Base-by-base conservation (phyloP, 1,140 invertebrate genomes). In the Cotesia typhae region DNA sequence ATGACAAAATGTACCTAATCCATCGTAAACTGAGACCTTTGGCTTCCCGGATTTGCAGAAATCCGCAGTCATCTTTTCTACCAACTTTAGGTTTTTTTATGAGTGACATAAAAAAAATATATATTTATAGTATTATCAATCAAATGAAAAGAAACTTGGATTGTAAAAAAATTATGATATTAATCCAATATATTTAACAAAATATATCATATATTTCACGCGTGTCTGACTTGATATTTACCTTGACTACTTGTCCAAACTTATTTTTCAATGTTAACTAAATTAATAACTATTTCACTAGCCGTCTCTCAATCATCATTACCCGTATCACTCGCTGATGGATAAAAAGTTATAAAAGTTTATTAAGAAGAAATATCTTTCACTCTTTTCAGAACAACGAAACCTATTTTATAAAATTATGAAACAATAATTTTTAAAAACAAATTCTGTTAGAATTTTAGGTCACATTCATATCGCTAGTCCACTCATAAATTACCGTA, bases 1-100 rank as follows among this genome's bases (percentile, higher is more conserved):
- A 75, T 75, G 74, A 75, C 74, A 75, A 75, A 75, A 75, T 64
- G 69, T 70, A 47, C 74, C 67, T 75, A 75, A 75, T 75, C 74
- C 74, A 72, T 73, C 74, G 74, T 75, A 75, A 75, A 70, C 74
- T 67, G 63, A 60, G 71, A 72, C 68, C 59, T 51, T 67, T 67
- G 71, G 74, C 74, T 75, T 75, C 71, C 35, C 71, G 71, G 74
- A 75, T 75, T 73, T 71, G 67, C 47, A 61, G 37, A 70, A 67
- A 73, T 68, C 70, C 72, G 64, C 65, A 64, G 68, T 69, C 63
- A 67, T 41, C 59, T 63, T 75, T 70, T 51, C 6, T 71, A 64
- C 35, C 12, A 35, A 57, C 64, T 47, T 47, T 52, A 1, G 36
- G 51, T 41, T 38, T 47, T 55, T 55, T 55, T 55, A 55, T 55